These are phyloP conservation scores for Morinoia aosen DNA, from an alignment of 2,888 invertebrate species.

Conservation along the genomic window DNA sequence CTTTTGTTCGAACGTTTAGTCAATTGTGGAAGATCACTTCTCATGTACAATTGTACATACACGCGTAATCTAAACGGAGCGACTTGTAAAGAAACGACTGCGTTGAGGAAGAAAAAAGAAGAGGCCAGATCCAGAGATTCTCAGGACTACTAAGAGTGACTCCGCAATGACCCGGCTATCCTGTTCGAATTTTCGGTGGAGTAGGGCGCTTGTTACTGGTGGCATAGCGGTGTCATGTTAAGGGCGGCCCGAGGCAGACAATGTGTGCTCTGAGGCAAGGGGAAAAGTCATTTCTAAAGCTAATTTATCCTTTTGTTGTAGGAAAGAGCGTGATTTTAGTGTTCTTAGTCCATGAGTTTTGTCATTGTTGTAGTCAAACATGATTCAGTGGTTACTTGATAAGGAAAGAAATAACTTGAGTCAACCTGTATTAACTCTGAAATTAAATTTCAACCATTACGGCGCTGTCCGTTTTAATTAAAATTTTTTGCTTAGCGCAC, in stretches of 20 bases:
- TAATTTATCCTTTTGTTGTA: background rate
- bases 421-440: background rate
- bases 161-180: background rate
- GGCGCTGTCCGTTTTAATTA: background rate
- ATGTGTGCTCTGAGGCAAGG: slow-evolving; percentile 48
- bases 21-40: background rate
- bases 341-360: background rate
- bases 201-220: slow-evolving; percentile 49
- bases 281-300: background rate
- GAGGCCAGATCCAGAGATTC: background rate
- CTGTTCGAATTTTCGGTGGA: background rate
- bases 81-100: background rate
- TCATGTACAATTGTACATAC: background rate
- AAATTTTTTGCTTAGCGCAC: background rate
- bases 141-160: background rate
- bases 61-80: background rate
- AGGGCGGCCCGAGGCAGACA: slow-evolving; percentile 52
- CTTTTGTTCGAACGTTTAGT: background rate
- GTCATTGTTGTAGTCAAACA: background rate
- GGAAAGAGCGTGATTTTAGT: background rate
- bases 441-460: background rate
- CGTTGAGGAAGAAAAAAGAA: background rate
- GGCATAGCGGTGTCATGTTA: slow-evolving; percentile 46
- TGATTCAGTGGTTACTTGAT: background rate
- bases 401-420: background rate